Conservation (phyloP, 1,140 invertebrate species). For the Gryon sp. region DNA sequence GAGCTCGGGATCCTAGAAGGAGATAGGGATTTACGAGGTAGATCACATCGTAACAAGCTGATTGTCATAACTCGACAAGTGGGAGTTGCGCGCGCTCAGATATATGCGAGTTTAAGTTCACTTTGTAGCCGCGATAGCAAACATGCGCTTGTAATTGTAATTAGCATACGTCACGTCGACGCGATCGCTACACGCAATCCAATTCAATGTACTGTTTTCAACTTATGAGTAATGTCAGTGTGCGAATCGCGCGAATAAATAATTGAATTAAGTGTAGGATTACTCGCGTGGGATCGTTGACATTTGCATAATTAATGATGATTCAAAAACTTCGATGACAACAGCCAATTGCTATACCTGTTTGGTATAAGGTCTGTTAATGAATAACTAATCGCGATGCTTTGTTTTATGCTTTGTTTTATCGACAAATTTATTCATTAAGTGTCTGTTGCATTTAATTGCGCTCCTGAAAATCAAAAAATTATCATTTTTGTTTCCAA, state of each 20-base stretch:
- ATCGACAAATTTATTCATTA: too few relatives aligned
- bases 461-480: too few relatives aligned
- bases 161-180: conserved; percentile 77
- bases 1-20: conserved; percentile 9
- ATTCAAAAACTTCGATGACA: conserved; percentile 17
- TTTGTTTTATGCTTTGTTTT: too few relatives aligned
- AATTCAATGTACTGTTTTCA: conserved; percentile 41
- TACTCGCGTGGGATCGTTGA: conserved; percentile 20
- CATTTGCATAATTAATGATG: conserved; percentile 36
- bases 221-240: conserved; percentile 43
- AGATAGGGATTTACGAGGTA: conserved; percentile 50
- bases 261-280: conserved; percentile 53
- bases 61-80: conserved; percentile 68
- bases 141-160: conserved; percentile 78
- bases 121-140: conserved; percentile 69
- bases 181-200: conserved; percentile 68
- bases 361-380: too few relatives aligned
- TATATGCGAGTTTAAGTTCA: conserved; percentile 73
- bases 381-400: too few relatives aligned
- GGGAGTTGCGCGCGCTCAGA: conserved; percentile 64
- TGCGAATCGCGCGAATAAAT: conserved; percentile 31
- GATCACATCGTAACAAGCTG: conserved; percentile 46
- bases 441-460: too few relatives aligned
- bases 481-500: too few relatives aligned
- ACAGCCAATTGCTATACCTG: too few relatives aligned